Evolutionary conservation across 2,113 vertebrate species (phyloP).

Genomic region (Phrynosoma blainvillii): DNA sequence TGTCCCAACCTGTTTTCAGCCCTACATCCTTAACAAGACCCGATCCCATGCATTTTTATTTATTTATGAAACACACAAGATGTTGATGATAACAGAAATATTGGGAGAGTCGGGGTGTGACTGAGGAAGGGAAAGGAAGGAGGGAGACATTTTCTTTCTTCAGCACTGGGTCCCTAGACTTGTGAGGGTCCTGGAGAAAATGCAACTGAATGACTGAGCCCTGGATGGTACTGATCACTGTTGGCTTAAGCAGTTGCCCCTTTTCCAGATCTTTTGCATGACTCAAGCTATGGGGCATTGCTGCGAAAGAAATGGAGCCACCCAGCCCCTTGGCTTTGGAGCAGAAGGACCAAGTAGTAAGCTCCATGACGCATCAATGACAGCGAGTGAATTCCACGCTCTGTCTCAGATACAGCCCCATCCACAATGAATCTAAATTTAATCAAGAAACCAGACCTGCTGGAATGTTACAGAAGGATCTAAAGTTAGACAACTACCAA

Average conservation of each 20-base stretch:
- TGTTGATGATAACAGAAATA: no score
- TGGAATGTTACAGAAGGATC: slow-evolving; percentile 59
- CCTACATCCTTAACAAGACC: no score
- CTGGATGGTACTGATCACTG: not conserved
- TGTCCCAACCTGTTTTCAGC: no score
- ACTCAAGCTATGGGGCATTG: not conserved
- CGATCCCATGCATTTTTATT: no score
- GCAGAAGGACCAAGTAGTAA: slow-evolving; percentile 34
- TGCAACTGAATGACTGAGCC: no score
- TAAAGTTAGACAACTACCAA: slow-evolving; percentile 62
- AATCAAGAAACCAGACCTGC: slow-evolving; percentile 72
- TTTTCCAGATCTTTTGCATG: not conserved
- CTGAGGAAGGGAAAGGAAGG: no score
- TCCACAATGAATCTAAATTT: slow-evolving; percentile 76
- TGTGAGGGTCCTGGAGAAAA: no score
- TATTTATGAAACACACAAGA: no score
- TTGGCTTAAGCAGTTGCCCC: no score
- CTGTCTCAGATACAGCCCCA: slow-evolving; percentile 28
- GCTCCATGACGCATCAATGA: slow-evolving; percentile 50
- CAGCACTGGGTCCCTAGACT: no score
- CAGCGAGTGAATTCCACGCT: not conserved
- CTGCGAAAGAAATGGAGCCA: not conserved
- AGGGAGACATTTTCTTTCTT: no score
- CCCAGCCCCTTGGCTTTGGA: rapidly evolving
- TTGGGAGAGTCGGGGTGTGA: no score